Base-by-base conservation (phyloP, 2,888 invertebrate species). In the Drosophila anomalata region DNA sequence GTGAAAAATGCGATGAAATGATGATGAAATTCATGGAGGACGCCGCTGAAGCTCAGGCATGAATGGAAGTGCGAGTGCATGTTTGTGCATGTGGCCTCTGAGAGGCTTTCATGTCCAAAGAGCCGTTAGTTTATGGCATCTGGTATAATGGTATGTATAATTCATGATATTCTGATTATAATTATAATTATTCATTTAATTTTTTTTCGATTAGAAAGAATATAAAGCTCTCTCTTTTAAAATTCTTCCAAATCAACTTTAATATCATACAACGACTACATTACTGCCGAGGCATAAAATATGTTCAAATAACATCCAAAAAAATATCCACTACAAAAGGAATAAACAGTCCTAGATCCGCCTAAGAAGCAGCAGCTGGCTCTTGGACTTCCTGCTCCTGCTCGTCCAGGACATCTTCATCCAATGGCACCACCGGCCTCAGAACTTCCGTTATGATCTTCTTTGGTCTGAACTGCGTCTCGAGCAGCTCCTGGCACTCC, bases 401-500 rank as follows among this genome's bases (percentile, higher is more conserved):
- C 14, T 14, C 14, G 14, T 14, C 36, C n/a, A n/a, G n/a, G n/a
- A 36, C 22, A 20, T 33, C n/a, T n/a, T 12, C 11, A 2, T 0
- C 6, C 7, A 65, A 42, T 73, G 4, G 74, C 70, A 7, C 42
- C 62, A 26, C 26, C 67, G 20, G 39, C 9, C 62, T 54, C 5
- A 70, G 65, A 14, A 62, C 50, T 0, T 33, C 29, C 2, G 29
- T 42, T 3, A 17, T 22, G 0, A 60, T 7, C 52, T 73, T 83
- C 46, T 75, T 82, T 24, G 83, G 77, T 33, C 79, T 85, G 47
- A 95, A 95, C 81, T 95, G 93, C 52, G 94, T 92, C 73, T 93
- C 92, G 48, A 95, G 90, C 57, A 94, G 79, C 71, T 93, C 93
- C 72, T 93, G 94, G 84, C 95, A 96, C 90, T 95, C 94, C 29